A percentile compares a stretch with the other conserved stretches of the same genome.
Evolutionary conservation across 2,113 vertebrate species (phyloP).

Genomic region (Tricholaema leucomelas): DNA sequence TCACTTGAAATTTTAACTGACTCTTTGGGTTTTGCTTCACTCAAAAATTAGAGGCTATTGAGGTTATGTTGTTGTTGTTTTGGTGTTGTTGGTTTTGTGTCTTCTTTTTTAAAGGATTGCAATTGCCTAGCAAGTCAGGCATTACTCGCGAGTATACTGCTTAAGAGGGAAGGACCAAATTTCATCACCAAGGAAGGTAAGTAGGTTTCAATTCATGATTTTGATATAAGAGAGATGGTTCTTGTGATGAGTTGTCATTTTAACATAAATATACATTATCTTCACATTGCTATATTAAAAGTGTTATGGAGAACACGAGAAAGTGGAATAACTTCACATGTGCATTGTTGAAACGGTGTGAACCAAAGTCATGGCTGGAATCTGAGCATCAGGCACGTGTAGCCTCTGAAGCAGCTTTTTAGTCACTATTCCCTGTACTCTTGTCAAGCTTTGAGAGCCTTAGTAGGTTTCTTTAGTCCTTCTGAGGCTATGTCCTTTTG

Average conservation of each 20-base stretch:
- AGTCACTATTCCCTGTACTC: fast-evolving
- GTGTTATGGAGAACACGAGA: not conserved
- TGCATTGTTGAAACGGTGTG: not conserved
- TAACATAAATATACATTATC: not conserved
- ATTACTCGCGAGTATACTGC: conserved; percentile 85
- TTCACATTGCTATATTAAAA: not conserved
- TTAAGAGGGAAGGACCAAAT: conserved; percentile 89
- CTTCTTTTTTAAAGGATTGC: conserved; percentile 80
- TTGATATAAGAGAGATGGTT: not conserved
- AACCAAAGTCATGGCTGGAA: fast-evolving
- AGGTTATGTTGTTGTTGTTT: not conserved
- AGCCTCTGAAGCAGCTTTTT: not conserved
- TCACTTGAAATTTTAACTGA: not conserved
- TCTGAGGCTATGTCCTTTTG: not conserved
- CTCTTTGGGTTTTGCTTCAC: not conserved
- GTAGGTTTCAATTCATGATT: not conserved
- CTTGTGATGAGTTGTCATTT: not conserved
- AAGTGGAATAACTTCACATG: not conserved
- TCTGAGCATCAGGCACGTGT: fast-evolving
- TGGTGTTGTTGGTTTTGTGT: too few relatives aligned
- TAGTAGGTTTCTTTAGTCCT: not conserved
- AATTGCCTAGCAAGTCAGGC: conserved; percentile 89
- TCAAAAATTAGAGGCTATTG: not conserved
- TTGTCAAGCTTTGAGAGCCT: not conserved
- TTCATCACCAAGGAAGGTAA: conserved; percentile 91